phyloP scores from a whole-genome alignment of 2,888 invertebrate genomes.

The Gastrophysa polygoni region DNA sequence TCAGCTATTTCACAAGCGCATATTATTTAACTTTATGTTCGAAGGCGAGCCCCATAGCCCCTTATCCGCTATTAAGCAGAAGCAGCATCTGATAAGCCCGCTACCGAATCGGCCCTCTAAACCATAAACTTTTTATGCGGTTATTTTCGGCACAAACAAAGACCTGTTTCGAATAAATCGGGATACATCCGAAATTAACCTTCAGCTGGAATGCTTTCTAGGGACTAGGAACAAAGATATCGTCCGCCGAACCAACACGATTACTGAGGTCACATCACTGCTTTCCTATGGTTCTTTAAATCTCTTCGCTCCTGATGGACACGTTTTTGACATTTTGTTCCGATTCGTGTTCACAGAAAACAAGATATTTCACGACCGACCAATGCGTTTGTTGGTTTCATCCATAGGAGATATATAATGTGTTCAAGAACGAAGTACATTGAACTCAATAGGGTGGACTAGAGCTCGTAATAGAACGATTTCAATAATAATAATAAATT shows the following conservation, averaged over 20 bases:
- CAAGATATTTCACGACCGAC: too few species aligned
- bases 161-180: constrained; percentile 11
- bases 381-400: too few species aligned
- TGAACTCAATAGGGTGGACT: too few species aligned
- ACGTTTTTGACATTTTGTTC: too few species aligned
- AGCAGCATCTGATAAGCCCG: constrained; percentile 28
- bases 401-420: too few species aligned
- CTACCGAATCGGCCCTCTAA: constrained; percentile 18
- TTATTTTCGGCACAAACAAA: constrained; percentile 26
- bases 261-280: neutral
- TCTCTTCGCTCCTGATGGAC: neutral
- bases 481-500: too few species aligned
- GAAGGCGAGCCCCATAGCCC: constrained; percentile 14
- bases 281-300: neutral
- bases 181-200: constrained; percentile 14
- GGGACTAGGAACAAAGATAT: neutral
- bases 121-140: constrained; percentile 25
- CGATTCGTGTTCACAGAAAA: too few species aligned
- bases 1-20: constrained; percentile 14
- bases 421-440: too few species aligned
- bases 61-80: constrained; percentile 24
- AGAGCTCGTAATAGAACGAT: too few species aligned
- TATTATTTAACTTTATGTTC: constrained; percentile 25
- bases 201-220: constrained; percentile 7
- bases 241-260: neutral